phyloP scores from a whole-genome alignment of 2,888 invertebrate species.

The Oscheius myriophilus region DNA sequence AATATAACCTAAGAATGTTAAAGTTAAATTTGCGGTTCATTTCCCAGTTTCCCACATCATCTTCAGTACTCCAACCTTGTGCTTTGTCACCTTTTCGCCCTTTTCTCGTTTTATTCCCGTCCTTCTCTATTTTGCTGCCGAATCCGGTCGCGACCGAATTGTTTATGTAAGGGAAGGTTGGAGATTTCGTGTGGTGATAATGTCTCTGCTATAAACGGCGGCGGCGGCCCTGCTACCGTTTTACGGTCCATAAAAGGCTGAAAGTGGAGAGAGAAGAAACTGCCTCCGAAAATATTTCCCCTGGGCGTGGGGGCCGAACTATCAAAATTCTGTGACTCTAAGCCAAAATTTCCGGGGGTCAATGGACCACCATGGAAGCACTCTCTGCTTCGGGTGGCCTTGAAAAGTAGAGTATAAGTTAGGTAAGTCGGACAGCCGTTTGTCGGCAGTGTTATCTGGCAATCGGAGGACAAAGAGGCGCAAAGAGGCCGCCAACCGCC shows the following conservation, averaged over 20 bases:
- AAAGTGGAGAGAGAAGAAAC: constrained; percentile 5
- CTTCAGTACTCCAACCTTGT: no score
- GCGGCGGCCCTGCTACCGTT: constrained; percentile 15
- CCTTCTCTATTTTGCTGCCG: no score
- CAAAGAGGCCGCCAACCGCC: constrained; percentile 14
- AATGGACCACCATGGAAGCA: background rate
- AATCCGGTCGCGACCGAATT: background rate
- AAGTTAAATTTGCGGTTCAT: no score
- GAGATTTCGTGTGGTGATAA: constrained; percentile 21
- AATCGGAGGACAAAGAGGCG: background rate
- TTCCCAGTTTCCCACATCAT: no score
- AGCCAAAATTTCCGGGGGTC: background rate
- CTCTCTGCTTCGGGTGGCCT: no score
- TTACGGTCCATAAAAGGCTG: constrained; percentile 12
- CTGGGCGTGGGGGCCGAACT: background rate
- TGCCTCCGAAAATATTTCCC: constrained; percentile 1
- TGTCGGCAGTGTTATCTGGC: constrained; percentile 20
- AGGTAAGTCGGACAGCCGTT: constrained; percentile 9
- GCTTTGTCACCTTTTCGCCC: no score
- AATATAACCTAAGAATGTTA: no score
- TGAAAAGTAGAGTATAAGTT: no score
- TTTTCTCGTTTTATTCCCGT: no score
- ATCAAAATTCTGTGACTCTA: background rate
- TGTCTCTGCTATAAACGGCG: constrained; percentile 9
- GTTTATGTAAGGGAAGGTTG: constrained; percentile 15